phyloP scores from a whole-genome alignment of 2,888 invertebrate genomes.

The Athripsodes cinereus region DNA sequence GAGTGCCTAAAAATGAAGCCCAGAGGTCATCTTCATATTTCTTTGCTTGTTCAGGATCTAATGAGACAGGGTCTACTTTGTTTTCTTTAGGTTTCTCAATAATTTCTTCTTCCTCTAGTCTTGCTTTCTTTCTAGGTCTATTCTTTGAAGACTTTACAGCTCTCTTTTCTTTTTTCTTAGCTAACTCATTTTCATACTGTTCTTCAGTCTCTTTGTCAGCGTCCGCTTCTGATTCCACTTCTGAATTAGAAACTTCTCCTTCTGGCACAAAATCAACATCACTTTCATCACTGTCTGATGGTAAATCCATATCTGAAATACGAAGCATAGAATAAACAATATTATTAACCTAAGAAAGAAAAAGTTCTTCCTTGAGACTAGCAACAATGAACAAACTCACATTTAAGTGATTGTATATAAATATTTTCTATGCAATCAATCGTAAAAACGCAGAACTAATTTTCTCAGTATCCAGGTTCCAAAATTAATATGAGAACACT shows the following conservation, averaged over 20 bases:
- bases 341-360: no score
- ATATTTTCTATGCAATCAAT: no score
- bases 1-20: constrained; percentile 72
- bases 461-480: no score
- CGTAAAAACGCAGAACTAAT: no score
- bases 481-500: no score
- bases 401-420: no score
- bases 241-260: constrained; percentile 57
- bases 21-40: constrained; percentile 70
- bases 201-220: constrained; percentile 56
- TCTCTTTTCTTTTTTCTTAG: constrained; percentile 16
- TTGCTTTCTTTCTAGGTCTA: constrained; percentile 11
- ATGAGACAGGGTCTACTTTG: constrained; percentile 31
- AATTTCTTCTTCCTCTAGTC: constrained; percentile 20
- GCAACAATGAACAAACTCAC: no score
- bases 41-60: constrained; percentile 58
- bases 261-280: constrained; percentile 74
- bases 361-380: no score
- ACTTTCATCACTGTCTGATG: constrained; percentile 65
- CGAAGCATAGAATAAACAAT: no score
- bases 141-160: constrained; percentile 3
- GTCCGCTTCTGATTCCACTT: constrained; percentile 57
- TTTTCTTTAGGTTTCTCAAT: constrained; percentile 31
- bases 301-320: constrained; percentile 36
- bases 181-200: constrained; percentile 45